Percentiles rank a stretch among this genome's conserved stretches.
phyloP scores from a whole-genome alignment of 2,797 vertebrate genomes.

The Smutsia temminckii region DNA sequence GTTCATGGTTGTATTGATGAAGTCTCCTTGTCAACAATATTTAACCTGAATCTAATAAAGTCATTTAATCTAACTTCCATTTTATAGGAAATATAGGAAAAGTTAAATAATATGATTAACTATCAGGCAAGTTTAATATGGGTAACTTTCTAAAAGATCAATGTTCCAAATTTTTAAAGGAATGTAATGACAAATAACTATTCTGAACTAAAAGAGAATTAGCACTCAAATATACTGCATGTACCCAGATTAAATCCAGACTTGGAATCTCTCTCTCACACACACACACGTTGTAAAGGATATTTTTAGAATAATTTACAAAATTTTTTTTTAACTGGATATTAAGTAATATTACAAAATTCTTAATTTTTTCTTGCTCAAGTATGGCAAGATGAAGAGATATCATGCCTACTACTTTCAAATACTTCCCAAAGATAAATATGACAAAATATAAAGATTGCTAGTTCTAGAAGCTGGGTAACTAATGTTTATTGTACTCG shows the following conservation, averaged over 20 bases:
- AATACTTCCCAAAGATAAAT: neutral
- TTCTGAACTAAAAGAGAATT: neutral
- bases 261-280: neutral
- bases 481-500: neutral
- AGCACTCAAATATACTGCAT: neutral
- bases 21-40: neutral
- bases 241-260: neutral
- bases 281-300: neutral
- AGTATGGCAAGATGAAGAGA: neutral
- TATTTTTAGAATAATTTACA: neutral
- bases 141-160: neutral
- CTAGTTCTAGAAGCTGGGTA: neutral
- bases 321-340: neutral
- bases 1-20: neutral
- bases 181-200: neutral
- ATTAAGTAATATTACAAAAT: neutral
- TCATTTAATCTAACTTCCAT: neutral
- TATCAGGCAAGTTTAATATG: neutral
- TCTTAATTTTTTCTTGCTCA: neutral
- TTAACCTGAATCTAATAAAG: neutral
- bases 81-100: neutral
- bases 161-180: neutral
- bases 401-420: neutral
- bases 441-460: neutral
- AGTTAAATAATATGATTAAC: neutral